Percentiles rank a stretch among this genome's conserved stretches.
Evolutionary conservation across 2,888 invertebrate genomes (phyloP).

Genomic region (Proisotoma minuta): DNA sequence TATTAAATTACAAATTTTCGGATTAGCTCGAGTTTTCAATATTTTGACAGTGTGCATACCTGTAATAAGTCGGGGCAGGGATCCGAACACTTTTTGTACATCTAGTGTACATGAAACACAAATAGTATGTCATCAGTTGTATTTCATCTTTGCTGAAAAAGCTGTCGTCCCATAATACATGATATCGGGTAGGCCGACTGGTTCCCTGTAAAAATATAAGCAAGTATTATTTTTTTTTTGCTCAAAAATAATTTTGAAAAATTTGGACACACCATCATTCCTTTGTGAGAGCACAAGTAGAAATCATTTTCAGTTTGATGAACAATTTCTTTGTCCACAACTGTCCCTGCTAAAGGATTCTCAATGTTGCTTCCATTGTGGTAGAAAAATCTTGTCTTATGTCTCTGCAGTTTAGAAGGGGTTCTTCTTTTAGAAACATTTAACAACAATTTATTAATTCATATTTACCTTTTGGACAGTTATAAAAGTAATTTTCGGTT

Average conservation of each 20-base stretch:
- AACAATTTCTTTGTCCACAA: slow-evolving; percentile 55
- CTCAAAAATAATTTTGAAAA: background rate
- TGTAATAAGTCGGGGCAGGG: slow-evolving; percentile 36
- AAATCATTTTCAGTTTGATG: slow-evolving; percentile 56
- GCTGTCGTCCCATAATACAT: slow-evolving; percentile 75
- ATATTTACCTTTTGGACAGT: slow-evolving; percentile 57
- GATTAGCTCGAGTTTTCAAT: background rate
- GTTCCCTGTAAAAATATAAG: slow-evolving; percentile 6
- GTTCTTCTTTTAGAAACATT: too few relatives aligned
- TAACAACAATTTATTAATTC: background rate
- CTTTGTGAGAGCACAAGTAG: slow-evolving; percentile 55
- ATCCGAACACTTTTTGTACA: slow-evolving; percentile 61
- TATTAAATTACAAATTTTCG: slow-evolving; percentile 4
- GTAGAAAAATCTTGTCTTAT: slow-evolving; percentile 54
- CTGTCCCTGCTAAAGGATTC: slow-evolving; percentile 52
- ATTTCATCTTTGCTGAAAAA: slow-evolving; percentile 67
- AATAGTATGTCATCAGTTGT: slow-evolving; percentile 71
- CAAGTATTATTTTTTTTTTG: background rate
- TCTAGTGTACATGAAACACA: slow-evolving; percentile 80
- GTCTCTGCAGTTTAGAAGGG: too few relatives aligned
- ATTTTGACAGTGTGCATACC: background rate
- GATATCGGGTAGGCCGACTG: slow-evolving; percentile 58
- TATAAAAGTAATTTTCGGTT: slow-evolving; percentile 59
- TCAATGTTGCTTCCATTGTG: slow-evolving; percentile 49
- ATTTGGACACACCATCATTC: slow-evolving; percentile 51